phyloP scores from a whole-genome alignment of 2,888 invertebrate species.

The Andrena marginata region DNA sequence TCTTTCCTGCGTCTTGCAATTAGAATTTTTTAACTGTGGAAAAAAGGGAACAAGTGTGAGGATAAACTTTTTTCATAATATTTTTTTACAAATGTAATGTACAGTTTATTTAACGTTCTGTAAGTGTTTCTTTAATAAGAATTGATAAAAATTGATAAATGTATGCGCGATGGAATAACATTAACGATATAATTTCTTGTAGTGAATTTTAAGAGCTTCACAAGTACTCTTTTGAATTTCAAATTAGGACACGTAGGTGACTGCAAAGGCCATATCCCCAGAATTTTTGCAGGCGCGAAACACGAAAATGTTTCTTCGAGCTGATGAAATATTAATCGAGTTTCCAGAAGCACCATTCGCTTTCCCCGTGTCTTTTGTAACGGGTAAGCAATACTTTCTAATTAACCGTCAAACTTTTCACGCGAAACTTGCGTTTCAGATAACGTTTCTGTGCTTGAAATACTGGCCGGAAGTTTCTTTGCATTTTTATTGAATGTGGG shows the following conservation, averaged over 20 bases:
- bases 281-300: neutral
- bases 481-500: slow-evolving; percentile 28
- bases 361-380: neutral
- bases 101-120: neutral
- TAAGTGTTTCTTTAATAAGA: neutral
- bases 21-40: no score
- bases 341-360: neutral
- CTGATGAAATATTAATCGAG: slow-evolving; percentile 15
- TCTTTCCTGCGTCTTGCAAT: neutral
- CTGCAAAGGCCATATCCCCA: no score
- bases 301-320: neutral
- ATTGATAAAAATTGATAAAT: neutral
- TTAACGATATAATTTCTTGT: neutral
- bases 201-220: neutral
- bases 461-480: neutral
- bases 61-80: neutral
- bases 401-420: slow-evolving; percentile 24
- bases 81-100: neutral
- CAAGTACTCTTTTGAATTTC: neutral
- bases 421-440: neutral
- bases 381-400: neutral
- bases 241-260: neutral
- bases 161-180: no score
- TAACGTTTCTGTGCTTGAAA: slow-evolving; percentile 8
- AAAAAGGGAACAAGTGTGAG: neutral